These are phyloP conservation scores for Trinectes maculatus DNA, from an alignment of 2,113 vertebrate genomes.

Conservation along the genomic window DNA sequence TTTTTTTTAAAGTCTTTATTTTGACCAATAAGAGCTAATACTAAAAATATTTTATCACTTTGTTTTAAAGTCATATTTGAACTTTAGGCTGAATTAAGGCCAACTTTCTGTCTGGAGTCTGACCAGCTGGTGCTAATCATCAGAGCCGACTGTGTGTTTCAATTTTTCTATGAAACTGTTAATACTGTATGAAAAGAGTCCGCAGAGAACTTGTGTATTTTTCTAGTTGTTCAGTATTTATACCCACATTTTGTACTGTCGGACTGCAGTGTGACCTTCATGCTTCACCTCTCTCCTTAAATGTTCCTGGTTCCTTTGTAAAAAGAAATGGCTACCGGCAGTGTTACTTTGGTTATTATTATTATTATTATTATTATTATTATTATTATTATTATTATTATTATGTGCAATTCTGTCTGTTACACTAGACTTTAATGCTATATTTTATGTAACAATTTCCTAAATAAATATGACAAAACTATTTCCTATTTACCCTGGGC, in stretches of 20 bases:
- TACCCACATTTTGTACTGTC: slow-evolving; percentile 91
- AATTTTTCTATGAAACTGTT: slow-evolving; percentile 85
- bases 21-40: slow-evolving; percentile 68
- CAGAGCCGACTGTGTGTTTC: slow-evolving; percentile 68
- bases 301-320: slow-evolving; percentile 79
- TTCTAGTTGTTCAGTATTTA: slow-evolving; percentile 95
- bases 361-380: slow-evolving; percentile 51
- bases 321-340: slow-evolving; percentile 81
- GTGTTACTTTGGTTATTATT: slow-evolving; percentile 84
- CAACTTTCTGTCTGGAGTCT: slow-evolving; percentile 69
- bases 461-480: slow-evolving; percentile 81
- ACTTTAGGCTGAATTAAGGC: slow-evolving; percentile 63
- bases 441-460: slow-evolving; percentile 83
- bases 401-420: slow-evolving; percentile 86
- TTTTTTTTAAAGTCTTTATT: slow-evolving; percentile 62
- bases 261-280: slow-evolving; percentile 84
- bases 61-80: slow-evolving; percentile 71
- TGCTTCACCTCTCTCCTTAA: slow-evolving; percentile 84
- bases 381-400: slow-evolving; percentile 64
- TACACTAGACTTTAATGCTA: slow-evolving; percentile 82
- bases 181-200: slow-evolving; percentile 88
- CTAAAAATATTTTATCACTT: slow-evolving; percentile 69
- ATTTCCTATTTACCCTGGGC: slow-evolving; percentile 72
- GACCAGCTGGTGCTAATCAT: slow-evolving; percentile 83
- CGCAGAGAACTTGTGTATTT: slow-evolving; percentile 91